Conservation (phyloP, 2,797 vertebrate genomes). For the Microchirus variegatus region DNA sequence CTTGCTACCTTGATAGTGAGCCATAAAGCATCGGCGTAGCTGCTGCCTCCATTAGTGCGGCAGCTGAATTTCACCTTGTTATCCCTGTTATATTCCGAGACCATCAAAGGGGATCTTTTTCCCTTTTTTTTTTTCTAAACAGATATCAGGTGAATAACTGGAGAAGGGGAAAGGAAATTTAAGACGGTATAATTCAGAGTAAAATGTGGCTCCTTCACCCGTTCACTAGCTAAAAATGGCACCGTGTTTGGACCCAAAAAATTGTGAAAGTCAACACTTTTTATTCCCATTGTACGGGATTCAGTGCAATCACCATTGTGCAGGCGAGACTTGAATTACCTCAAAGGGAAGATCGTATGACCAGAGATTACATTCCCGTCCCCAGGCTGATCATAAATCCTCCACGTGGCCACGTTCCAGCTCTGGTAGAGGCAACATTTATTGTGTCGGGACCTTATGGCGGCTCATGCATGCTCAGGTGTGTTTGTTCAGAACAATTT, state of each 20-base stretch:
- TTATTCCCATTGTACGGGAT: conserved; percentile 9
- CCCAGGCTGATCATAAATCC: conserved; percentile 34
- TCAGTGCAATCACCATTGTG: neutral
- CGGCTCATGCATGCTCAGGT: conserved; percentile 16
- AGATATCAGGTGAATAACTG: no score
- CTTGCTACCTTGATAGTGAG: neutral
- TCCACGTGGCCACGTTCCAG: conserved; percentile 1
- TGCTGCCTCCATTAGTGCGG: neutral
- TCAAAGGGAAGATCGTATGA: conserved; percentile 5
- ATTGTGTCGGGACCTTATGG: conserved; percentile 13
- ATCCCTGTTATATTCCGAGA: neutral
- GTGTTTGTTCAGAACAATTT: conserved; percentile 19
- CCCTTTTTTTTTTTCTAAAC: no score
- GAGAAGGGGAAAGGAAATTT: neutral
- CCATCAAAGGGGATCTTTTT: no score
- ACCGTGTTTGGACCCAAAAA: neutral
- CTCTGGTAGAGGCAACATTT: conserved; percentile 17
- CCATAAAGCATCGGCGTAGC: neutral
- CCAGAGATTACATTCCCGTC: conserved; percentile 26
- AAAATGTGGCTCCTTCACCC: neutral
- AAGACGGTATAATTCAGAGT: no score
- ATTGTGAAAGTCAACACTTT: neutral
- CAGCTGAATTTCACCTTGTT: neutral
- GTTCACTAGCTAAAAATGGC: neutral
- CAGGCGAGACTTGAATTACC: neutral